A percentile compares a stretch with the other conserved stretches of the same genome.
Conservation (phyloP, 1,140 invertebrate species). For the Drosophila lini region DNA sequence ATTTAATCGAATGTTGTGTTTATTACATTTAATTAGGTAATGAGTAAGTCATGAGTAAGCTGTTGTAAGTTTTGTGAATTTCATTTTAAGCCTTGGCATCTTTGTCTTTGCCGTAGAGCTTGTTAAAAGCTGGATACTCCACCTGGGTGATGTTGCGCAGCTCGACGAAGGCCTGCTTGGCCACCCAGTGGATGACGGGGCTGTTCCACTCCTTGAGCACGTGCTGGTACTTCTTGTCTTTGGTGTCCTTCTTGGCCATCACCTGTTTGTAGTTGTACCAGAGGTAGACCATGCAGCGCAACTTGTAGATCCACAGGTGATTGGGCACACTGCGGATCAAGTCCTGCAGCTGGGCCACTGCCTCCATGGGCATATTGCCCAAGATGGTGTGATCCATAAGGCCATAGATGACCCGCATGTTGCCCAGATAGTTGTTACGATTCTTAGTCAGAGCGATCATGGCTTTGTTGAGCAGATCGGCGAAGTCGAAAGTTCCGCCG, state of each 20-base stretch:
- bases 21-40: neutral
- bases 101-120: neutral
- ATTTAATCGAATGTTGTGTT: neutral
- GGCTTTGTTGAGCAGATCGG: neutral
- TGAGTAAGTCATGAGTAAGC: no score
- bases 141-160: slow-evolving; percentile 25
- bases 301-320: slow-evolving; percentile 51
- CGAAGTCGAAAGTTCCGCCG: neutral
- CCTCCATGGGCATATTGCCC: slow-evolving; percentile 5
- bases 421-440: slow-evolving; percentile 19
- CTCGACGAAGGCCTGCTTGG: slow-evolving; percentile 54
- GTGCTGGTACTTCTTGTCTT: neutral
- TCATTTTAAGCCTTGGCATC: neutral
- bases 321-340: slow-evolving; percentile 52
- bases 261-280: slow-evolving; percentile 46
- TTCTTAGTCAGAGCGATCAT: slow-evolving; percentile 6
- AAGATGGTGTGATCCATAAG: slow-evolving; percentile 28
- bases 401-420: slow-evolving; percentile 30
- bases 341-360: slow-evolving; percentile 38
- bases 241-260: neutral
- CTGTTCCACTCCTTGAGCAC: slow-evolving; percentile 29
- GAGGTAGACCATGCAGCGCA: slow-evolving; percentile 51
- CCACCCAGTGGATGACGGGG: slow-evolving; percentile 59
- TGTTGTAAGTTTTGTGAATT: neutral
- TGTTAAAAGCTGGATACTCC: slow-evolving; percentile 26